phyloP scores from a whole-genome alignment of 2,113 vertebrate genomes.

The Onychorhynchus coronatus region DNA sequence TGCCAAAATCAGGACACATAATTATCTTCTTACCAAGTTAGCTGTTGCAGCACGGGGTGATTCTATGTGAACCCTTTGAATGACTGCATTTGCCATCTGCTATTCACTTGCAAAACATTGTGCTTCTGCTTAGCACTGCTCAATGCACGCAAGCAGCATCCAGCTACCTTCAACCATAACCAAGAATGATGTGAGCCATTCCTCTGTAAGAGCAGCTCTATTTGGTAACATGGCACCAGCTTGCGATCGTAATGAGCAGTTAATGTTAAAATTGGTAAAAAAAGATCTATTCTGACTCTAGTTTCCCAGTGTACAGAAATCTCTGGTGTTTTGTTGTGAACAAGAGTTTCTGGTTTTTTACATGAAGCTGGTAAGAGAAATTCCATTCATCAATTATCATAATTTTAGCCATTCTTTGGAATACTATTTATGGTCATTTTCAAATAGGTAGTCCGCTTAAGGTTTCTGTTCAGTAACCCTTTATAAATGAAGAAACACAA shows the following conservation, averaged over 20 bases:
- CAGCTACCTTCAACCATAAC: background rate
- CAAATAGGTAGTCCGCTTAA: background rate
- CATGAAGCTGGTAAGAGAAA: background rate
- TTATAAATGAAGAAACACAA: background rate
- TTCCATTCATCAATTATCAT: background rate
- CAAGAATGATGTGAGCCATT: background rate
- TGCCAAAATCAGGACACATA: slow-evolving; percentile 4
- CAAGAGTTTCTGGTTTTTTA: background rate
- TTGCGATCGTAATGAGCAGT: background rate
- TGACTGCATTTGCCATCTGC: slow-evolving; percentile 32
- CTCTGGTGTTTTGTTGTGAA: background rate
- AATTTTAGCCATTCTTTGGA: background rate
- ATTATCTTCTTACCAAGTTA: background rate
- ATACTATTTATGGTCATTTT: background rate
- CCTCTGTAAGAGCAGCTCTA: background rate
- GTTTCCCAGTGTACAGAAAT: background rate
- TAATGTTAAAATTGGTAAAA: background rate
- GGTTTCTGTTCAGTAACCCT: background rate
- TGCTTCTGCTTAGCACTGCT: background rate
- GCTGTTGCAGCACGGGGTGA: background rate
- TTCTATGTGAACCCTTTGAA: background rate
- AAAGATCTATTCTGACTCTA: background rate
- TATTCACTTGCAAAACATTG: background rate
- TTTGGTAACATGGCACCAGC: background rate
- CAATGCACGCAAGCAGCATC: fast-evolving